Evolutionary conservation across 2,888 invertebrate species (phyloP), one percentile per base, ranked within the genome.

Genomic region (Congeria kusceri): DNA sequence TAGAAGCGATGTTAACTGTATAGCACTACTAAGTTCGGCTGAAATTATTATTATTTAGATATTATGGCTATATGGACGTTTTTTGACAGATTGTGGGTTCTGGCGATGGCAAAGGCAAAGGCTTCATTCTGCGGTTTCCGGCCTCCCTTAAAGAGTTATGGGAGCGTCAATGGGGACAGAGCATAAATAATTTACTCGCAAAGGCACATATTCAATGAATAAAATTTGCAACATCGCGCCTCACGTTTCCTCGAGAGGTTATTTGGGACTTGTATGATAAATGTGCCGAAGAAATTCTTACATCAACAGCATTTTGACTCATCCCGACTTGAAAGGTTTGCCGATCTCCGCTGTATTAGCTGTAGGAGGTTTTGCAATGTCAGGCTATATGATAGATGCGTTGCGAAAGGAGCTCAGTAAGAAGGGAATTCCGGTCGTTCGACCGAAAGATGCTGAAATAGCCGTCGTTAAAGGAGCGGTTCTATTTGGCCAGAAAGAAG

Each of bases 281-380:
- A 29, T 49, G 69, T 0, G 32, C 69, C 25, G 20, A 32, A 13
- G 74, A 64, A 13, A 65, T 78, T 9, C n/a, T 63, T 15, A 59
- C 29, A 25, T 74, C 18, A 46, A 62, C 9, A 18, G 25, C 11
- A 44, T 64, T 9, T 39, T 73, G 11, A 18, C 15, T 18, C 32
- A 39, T 18, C 23, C 65, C 3, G 13, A 53, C 0, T 18, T 44
- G n/a, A 5, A 3, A 11, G 71, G 67, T 0, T 56, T 64, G 2
- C 29, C 46, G 1, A 63, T 77, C 11, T 44, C 65, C 28, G 47
- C 67, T 25, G 28, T 78, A 23, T 39, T 77, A n/a, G 32, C 73
- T 7, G 76, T 80, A 29, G 80, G 80, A n/a, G 80, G 80, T 0
- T 76, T 71, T 72, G 80, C 80, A 13, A 56, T 63, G 49, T 80